Base-by-base conservation (phyloP, 2,113 vertebrate species). In the Cygnus atratus region DNA sequence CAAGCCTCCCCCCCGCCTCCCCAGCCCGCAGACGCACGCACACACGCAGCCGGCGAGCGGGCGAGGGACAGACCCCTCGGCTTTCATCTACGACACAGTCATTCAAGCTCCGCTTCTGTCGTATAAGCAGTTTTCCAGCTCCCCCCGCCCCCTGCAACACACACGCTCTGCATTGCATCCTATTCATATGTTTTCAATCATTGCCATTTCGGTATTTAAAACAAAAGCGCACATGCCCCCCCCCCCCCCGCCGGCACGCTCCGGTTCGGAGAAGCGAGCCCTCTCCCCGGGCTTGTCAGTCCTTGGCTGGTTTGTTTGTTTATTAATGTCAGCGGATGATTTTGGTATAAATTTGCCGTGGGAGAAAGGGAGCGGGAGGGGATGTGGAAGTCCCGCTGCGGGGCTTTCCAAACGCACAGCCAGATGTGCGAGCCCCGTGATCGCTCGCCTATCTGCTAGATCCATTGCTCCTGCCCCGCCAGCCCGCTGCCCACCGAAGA, bases 121-220 rank as follows among this genome's bases (percentile, higher is more conserved):
- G 91, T 82, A 87, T 95, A 96, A 95, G 94, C 96, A 95, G 91
- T 96, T 96, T 96, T 95, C 94, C 94, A 95, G 84, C 91, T 85
- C 48, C 70, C 35, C 74, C 41, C 55, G 26, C 72, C 68, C 73
- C 50, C 81, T 25, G n/a, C 92, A 87, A 91, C 88, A 77, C 87
- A 74, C 88, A 83, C 93, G 79, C 92, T 92, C 93, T 73, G 82
- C 95, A 87, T 52, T 92, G 87, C 94, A 87, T 92, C 75, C 81
- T 85, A 94, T 93, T 92, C 96, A 92, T 93, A 91, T 95, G 89
- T 94, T 95, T 96, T 84, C 92, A 91, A 96, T 95, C 92, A 90
- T 83, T 89, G 72, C 94, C 67, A 39, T 79, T 93, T 86, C 88
- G 54, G 88, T 90, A 90, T 90, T 94, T 94, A 95, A 96, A 96